Conservation (phyloP, 2,888 invertebrate genomes). For the Drosophila rubida region DNA sequence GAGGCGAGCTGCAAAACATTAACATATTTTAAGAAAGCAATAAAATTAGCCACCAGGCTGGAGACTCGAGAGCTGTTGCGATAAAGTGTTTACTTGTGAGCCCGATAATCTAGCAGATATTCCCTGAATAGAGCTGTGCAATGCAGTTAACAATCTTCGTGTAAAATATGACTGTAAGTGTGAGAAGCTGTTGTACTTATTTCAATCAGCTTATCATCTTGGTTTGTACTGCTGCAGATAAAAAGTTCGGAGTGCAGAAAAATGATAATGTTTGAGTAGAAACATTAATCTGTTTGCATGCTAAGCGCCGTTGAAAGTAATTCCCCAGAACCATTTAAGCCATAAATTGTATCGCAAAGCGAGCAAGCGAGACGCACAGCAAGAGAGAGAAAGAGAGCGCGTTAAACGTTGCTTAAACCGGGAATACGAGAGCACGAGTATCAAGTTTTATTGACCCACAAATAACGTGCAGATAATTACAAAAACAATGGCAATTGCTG, state of each 20-base stretch:
- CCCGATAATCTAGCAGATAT: not conserved
- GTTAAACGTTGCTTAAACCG: slow-evolving; percentile 56
- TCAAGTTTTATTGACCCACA: slow-evolving; percentile 80
- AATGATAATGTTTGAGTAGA: slow-evolving; percentile 18
- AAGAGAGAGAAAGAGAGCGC: slow-evolving; percentile 10
- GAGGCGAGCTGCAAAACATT: slow-evolving; percentile 20
- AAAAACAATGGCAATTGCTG: slow-evolving; percentile 70
- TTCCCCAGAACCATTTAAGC: slow-evolving; percentile 41
- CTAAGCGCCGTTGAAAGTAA: slow-evolving; percentile 66
- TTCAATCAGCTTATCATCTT: not conserved
- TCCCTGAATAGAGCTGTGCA: not conserved
- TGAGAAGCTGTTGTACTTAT: not conserved
- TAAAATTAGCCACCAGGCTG: slow-evolving; percentile 13
- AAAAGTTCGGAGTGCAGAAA: not conserved
- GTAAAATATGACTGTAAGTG: no score
- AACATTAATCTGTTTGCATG: slow-evolving; percentile 65
- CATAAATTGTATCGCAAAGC: slow-evolving; percentile 58
- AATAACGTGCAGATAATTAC: slow-evolving; percentile 80
- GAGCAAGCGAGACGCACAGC: not conserved
- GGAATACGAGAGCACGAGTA: slow-evolving; percentile 46
- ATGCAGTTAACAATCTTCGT: no score
- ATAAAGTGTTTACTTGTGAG: not conserved
- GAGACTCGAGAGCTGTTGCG: not conserved
- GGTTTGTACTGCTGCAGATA: not conserved
- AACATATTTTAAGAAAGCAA: slow-evolving; percentile 37